Percentiles rank a stretch among this genome's conserved stretches.
Conservation (phyloP, 2,888 invertebrate species). For the Argyra leucocephala region DNA sequence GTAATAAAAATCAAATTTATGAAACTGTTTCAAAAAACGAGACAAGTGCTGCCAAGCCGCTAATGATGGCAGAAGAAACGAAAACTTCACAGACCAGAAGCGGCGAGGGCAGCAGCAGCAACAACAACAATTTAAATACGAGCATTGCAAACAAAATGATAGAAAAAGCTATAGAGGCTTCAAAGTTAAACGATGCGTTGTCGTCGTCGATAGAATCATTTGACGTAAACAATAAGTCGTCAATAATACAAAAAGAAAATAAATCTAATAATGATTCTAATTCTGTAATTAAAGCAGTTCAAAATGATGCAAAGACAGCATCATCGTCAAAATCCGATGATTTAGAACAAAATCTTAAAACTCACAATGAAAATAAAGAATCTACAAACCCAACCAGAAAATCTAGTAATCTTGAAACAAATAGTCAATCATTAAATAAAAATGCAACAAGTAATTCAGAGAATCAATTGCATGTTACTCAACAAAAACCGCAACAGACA, state of each 20-base stretch:
- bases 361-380: not conserved
- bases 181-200: conserved; percentile 1
- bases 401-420: not conserved
- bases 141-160: not conserved
- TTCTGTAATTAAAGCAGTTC: not conserved
- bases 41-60: conserved; percentile 2
- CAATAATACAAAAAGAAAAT: not conserved
- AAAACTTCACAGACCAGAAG: not conserved
- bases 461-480: not conserved
- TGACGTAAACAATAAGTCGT: not conserved
- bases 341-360: not conserved
- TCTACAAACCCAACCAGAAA: not conserved
- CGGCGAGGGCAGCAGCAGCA: not conserved
- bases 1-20: not conserved
- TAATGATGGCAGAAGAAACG: conserved; percentile 12
- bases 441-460: not conserved
- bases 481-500: conserved; percentile 2
- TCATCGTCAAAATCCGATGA: not conserved
- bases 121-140: not conserved
- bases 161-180: not conserved
- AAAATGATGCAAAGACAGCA: not conserved
- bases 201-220: conserved; percentile 2
- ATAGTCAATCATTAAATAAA: not conserved
- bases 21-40: conserved; percentile 38
- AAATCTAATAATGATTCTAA: not conserved